Conservation (phyloP, 2,113 vertebrate genomes). For the Scalopus aquaticus region DNA sequence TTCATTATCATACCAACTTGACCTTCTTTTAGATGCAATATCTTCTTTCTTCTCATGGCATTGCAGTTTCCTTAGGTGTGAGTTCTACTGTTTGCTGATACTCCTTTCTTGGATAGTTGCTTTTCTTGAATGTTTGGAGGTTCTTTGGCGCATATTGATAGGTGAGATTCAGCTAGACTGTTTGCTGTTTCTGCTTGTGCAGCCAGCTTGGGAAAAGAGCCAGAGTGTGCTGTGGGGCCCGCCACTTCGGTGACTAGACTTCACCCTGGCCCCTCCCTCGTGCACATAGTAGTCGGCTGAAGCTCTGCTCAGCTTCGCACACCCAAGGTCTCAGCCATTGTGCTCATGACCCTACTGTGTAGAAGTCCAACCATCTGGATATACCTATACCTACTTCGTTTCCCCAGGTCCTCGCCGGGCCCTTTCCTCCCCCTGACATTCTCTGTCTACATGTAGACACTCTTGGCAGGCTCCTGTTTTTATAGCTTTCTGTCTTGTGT, state of each 20-base stretch:
- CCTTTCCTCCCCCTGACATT: background rate
- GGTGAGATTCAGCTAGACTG: background rate
- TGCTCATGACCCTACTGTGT: background rate
- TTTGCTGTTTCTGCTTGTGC: background rate
- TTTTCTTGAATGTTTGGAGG: background rate
- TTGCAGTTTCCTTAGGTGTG: background rate
- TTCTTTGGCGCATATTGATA: fast-evolving
- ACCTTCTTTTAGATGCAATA: background rate
- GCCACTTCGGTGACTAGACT: fast-evolving
- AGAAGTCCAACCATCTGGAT: background rate
- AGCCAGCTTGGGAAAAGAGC: no score
- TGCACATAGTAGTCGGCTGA: background rate
- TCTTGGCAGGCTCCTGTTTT: fast-evolving
- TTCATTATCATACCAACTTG: background rate
- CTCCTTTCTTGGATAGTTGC: background rate
- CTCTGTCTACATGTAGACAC: background rate
- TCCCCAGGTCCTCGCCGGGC: fast-evolving
- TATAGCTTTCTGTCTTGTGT: background rate
- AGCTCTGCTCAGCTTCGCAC: fast-evolving
- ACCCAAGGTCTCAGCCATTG: background rate
- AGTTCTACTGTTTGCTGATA: background rate
- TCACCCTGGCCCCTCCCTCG: background rate
- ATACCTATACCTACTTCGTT: background rate
- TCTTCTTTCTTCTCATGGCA: background rate
- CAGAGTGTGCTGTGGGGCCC: fast-evolving